Percentiles rank a stretch among this genome's conserved stretches.
Evolutionary conservation across 37 sponge, comb jelly and placozoan genomes (phyloP).

Genomic region (Crambe crambe): DNA sequence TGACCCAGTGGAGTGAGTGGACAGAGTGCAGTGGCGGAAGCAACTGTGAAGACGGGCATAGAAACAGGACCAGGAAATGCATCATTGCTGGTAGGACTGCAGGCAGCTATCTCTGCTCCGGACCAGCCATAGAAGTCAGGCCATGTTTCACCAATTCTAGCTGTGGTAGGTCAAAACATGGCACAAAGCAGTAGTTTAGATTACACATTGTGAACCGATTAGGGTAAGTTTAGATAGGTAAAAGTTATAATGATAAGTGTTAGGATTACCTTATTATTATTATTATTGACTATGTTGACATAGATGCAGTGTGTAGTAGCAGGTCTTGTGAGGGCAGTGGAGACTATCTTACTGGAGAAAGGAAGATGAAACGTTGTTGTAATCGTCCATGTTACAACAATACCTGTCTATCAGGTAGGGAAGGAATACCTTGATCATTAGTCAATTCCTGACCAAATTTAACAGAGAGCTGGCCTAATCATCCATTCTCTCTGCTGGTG

Average conservation of each 20-base stretch:
- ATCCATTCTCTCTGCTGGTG: too few relatives aligned
- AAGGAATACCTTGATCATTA: neutral
- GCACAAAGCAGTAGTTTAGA: too few relatives aligned
- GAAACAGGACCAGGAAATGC: neutral
- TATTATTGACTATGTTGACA: too few relatives aligned
- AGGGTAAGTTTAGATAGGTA: too few relatives aligned
- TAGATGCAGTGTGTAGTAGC: too few relatives aligned
- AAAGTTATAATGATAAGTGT: too few relatives aligned
- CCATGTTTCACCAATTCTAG: slow-evolving; percentile 1
- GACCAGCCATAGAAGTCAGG: neutral
- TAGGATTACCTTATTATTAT: too few relatives aligned
- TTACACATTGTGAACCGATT: too few relatives aligned
- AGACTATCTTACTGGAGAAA: too few relatives aligned
- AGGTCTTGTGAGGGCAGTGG: too few relatives aligned
- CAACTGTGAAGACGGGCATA: neutral
- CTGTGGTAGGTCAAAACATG: slow-evolving; percentile 6
- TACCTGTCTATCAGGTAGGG: slow-evolving; percentile 22
- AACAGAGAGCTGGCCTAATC: too few relatives aligned
- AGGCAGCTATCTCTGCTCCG: neutral
- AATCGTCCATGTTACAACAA: slow-evolving; percentile 29
- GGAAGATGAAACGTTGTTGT: slow-evolving; percentile 13
- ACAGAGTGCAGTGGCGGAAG: neutral
- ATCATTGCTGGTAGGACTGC: neutral
- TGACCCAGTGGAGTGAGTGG: neutral
- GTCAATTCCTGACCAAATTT: neutral